Conservation (phyloP, 2,888 invertebrate genomes). For the Merodon equestris region DNA sequence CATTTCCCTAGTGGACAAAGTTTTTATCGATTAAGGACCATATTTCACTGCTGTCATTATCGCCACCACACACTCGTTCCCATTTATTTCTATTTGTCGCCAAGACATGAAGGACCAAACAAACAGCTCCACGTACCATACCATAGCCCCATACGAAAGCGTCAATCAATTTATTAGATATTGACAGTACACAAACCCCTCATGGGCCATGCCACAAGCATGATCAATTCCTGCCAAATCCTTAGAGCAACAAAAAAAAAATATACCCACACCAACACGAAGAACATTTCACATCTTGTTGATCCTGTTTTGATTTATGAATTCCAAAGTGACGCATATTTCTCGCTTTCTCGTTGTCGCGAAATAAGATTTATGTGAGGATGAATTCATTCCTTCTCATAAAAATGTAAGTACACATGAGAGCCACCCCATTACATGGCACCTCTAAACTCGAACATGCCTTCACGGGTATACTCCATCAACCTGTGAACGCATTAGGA, state of each 20-base stretch:
- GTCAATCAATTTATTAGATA: slow-evolving; percentile 67
- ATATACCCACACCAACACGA: too few relatives aligned
- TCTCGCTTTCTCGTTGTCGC: slow-evolving; percentile 37
- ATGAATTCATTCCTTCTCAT: slow-evolving; percentile 1
- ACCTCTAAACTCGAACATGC: too few relatives aligned
- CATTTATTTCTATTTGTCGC: slow-evolving; percentile 35
- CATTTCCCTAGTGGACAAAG: too few relatives aligned
- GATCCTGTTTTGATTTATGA: slow-evolving; percentile 50
- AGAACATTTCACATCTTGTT: background rate
- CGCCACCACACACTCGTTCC: slow-evolving; percentile 38
- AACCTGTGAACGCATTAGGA: too few relatives aligned
- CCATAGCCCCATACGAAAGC: slow-evolving; percentile 12
- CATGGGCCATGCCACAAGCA: slow-evolving; percentile 33
- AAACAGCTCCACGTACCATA: slow-evolving; percentile 29
- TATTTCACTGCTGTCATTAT: slow-evolving; percentile 56
- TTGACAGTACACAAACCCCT: slow-evolving; percentile 56
- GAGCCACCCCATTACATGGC: too few relatives aligned
- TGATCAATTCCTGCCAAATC: too few relatives aligned
- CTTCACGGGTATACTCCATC: too few relatives aligned
- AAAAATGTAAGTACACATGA: too few relatives aligned
- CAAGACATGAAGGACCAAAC: slow-evolving; percentile 5
- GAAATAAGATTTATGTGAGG: slow-evolving; percentile 27
- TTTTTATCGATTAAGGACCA: background rate
- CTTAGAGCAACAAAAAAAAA: too few relatives aligned
- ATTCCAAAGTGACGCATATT: slow-evolving; percentile 55